Base-by-base conservation (phyloP, 2,113 vertebrate species). In the Lethenteron camtschaticum region DNA sequence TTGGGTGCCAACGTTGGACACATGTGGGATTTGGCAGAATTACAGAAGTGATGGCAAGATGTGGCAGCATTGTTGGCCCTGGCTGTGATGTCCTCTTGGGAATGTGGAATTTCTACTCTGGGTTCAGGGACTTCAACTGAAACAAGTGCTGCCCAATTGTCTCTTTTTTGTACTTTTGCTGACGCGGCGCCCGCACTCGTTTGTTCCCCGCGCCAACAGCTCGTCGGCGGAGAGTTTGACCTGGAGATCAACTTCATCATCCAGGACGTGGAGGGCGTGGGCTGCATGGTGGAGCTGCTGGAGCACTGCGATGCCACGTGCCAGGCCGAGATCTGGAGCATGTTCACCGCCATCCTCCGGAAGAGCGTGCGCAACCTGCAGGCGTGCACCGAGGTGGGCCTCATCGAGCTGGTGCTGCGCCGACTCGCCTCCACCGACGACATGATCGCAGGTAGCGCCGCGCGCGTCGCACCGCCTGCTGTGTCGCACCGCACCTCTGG, bases 311-410 rank as follows among this genome's bases (percentile, higher is more conserved):
- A 95, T 71, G 81, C 87, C 69, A 90, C 88, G 3, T 94, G 89
- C 79, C 90, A 95, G 80, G 91, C 89, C 13, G 90, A 96, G 79
- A 86, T 96, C 78, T 97, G 92, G 92, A 95, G 89, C 82, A 96
- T 94, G 88, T 95, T 96, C 77, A 95, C 87, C 9, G 92, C 91
- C 71, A 84, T 97, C 77, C 86, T 97, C 8, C 85, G 91, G 57
- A 95, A 96, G 78, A 96, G 92, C 71, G 87, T 96, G 69, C 84
- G 90, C 59, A 97, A 97, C 77, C 84, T 96, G 75, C 91, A 95
- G 81, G 92, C 86, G 56, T 89, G 90, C 82, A 94, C 89, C 0
- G 91, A 96, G 81, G 90, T 95, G 76, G 89, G 87, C 71, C 86
- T 96, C 71, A 92, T 97, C 81, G 87, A 89, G 71, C 87, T 87